Evolutionary conservation across 2,113 vertebrate genomes (phyloP).

Genomic region (Donacobius atricapilla): DNA sequence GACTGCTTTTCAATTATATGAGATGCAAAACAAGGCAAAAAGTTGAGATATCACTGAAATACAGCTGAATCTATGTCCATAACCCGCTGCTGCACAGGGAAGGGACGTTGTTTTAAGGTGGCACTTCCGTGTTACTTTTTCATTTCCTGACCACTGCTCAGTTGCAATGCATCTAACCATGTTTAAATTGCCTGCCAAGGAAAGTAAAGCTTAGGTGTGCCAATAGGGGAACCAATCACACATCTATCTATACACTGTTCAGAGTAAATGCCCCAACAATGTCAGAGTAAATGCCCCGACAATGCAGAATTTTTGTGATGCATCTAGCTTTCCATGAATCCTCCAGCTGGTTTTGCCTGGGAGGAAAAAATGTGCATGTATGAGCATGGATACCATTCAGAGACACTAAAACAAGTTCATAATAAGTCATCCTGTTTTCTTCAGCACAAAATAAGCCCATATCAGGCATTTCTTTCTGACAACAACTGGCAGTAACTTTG

Average conservation of each 20-base stretch:
- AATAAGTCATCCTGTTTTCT: not conserved
- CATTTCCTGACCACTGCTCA: not conserved
- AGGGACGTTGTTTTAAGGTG: not conserved
- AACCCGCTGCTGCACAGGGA: not conserved
- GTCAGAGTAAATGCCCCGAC: not conserved
- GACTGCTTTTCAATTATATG: not conserved
- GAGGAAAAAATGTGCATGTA: not conserved
- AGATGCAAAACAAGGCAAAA: not conserved
- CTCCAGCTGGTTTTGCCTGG: not conserved
- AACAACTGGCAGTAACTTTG: not conserved
- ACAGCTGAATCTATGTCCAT: not conserved
- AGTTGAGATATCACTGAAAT: not conserved
- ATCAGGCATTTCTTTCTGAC: not conserved
- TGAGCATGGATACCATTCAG: not conserved
- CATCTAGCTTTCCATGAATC: not conserved
- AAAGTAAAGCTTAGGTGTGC: not conserved
- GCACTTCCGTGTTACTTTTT: not conserved
- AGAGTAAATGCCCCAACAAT: not conserved
- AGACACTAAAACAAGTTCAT: not conserved
- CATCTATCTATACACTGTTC: not conserved
- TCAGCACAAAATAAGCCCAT: not conserved
- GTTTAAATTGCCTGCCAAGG: not conserved
- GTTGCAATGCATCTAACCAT: not conserved
- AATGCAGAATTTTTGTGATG: not conserved
- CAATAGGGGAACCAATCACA: not conserved